Base-by-base conservation (phyloP, 2,888 invertebrate genomes). In the Candidula unifasciata region DNA sequence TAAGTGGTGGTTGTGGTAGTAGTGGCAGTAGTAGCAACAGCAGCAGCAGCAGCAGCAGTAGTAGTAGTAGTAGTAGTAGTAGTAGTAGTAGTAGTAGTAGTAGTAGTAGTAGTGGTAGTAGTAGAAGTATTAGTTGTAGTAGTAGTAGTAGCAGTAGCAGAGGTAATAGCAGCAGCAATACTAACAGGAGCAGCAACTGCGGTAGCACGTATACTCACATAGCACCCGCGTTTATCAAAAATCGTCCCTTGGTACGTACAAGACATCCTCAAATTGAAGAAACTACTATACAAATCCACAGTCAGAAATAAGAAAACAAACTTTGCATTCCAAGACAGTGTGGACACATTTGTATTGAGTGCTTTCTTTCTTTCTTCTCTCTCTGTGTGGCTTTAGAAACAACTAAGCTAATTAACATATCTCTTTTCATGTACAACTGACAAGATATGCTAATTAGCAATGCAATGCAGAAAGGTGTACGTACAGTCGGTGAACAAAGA, bases 151-250 rank as follows among this genome's bases (percentile, higher is more conserved):
- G 60, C 10, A 60, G 60, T 18, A 60, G 60, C 10, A 60, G 60
- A 60, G 21, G 60, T 18, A 60, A 16, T 18, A 60, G 60, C 10
- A 60, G 60, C 10, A 60, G 60, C 10, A 60, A 2, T 18, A 60
- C 18, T 18, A 60, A 16, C 10, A 60, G 60, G 21, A 60, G 60
- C 10, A 60, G 60, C 10, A 33, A 21, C 27, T 10, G 24, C 2
- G 35, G 21, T 37, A 6, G 10, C 30, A 66, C 21, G 24, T n/a
- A 66, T 79, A 44, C 71, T 71, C 52, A 80, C 80, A 54, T 80
- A 71, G 80, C 80, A 80, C 3, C 69, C 71, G 2, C 80, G 64
- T 35, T 80, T 80, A 52, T 71, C 57, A 54, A 80, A 80, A 13
- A 54, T 71, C 0, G 44, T 80, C n/a, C 82, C 64, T 37, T 35